Conservation (phyloP, 2,888 invertebrate genomes). For the Coremacera marginata region DNA sequence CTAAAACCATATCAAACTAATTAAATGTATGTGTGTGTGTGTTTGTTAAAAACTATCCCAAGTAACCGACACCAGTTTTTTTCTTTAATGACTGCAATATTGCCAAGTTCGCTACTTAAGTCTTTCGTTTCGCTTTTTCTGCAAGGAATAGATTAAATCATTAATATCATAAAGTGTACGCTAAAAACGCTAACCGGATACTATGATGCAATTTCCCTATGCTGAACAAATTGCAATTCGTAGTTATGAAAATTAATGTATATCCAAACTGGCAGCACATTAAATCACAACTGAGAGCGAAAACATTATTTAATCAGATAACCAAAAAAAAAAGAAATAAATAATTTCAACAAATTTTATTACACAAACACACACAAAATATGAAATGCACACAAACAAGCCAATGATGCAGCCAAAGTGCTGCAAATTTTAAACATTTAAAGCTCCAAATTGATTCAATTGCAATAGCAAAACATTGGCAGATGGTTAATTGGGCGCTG, state of each 20-base stretch:
- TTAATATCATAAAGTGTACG: neutral
- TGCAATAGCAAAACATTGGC: neutral
- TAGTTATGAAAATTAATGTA: neutral
- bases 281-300: neutral
- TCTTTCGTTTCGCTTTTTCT: neutral
- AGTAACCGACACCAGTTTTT: too few relatives aligned
- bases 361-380: neutral
- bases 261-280: neutral
- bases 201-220: conserved; percentile 27
- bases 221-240: neutral
- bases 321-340: neutral
- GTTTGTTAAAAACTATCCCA: too few relatives aligned
- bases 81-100: neutral
- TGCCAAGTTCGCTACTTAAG: neutral
- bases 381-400: neutral
- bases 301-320: neutral
- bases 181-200: neutral
- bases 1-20: neutral
- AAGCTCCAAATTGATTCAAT: neutral
- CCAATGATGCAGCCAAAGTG: neutral
- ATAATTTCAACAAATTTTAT: neutral
- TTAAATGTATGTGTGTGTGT: too few relatives aligned
- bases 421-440: neutral
- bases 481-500: neutral
- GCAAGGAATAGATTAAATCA: neutral